Percentiles rank a stretch among this genome's conserved stretches.
These are phyloP conservation scores for Leistus spinibarbis DNA, from an alignment of 2,888 invertebrate genomes.

Conservation along the genomic window DNA sequence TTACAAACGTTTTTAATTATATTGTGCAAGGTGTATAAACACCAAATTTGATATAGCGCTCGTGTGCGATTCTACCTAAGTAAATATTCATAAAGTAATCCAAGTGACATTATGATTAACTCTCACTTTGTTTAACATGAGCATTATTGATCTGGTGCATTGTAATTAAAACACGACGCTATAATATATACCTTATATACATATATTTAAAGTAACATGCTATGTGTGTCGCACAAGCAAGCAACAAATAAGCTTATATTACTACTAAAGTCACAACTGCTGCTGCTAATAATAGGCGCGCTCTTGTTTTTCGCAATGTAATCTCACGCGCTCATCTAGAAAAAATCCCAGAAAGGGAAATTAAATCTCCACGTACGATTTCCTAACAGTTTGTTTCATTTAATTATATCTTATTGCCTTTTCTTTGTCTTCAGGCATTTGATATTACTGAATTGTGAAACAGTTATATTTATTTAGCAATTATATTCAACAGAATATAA, in stretches of 20 bases:
- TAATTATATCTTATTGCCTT: neutral
- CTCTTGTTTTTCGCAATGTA: neutral
- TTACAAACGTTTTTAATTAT: neutral
- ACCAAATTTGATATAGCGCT: neutral
- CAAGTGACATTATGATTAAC: constrained; percentile 23
- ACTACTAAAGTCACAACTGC: neutral
- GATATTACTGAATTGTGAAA: neutral
- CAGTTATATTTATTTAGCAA: no score
- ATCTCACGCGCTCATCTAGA: constrained; percentile 17
- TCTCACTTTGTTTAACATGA: constrained; percentile 28
- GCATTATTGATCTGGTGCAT: constrained; percentile 26
- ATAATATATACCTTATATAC: neutral
- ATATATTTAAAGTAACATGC: neutral
- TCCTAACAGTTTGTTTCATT: neutral
- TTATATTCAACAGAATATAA: no score
- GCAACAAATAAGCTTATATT: constrained; percentile 17
- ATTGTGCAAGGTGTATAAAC: neutral
- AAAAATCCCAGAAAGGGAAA: neutral
- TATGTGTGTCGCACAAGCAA: neutral
- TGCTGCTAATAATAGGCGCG: neutral
- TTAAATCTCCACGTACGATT: neutral
- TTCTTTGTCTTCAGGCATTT: neutral
- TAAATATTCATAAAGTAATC: constrained; percentile 24
- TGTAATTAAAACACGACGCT: constrained; percentile 23
- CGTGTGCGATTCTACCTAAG: neutral